These are phyloP conservation scores for Aeoliscus strigatus DNA, from an alignment of 2,797 vertebrate genomes.

Conservation along the genomic window DNA sequence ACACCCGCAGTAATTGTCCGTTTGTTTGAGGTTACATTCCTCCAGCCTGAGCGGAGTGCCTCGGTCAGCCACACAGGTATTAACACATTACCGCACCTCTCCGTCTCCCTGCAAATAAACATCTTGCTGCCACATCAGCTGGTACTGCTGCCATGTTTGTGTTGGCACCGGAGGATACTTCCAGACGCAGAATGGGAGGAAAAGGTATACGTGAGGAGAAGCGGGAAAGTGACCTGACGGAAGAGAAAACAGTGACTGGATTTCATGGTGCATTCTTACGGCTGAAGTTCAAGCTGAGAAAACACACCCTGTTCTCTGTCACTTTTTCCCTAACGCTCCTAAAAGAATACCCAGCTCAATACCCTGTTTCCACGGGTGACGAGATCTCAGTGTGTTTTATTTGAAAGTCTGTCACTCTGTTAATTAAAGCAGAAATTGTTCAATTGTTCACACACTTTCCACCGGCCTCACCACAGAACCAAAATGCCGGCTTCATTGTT, in stretches of 20 bases:
- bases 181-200: not conserved
- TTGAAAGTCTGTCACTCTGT: not conserved
- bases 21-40: constrained; percentile 40
- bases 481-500: not conserved
- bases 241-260: constrained; percentile 18
- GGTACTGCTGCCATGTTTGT: constrained; percentile 49
- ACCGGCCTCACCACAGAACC: too few relatives aligned
- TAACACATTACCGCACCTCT: constrained; percentile 59
- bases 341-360: too few relatives aligned
- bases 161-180: constrained; percentile 43
- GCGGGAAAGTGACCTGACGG: constrained; percentile 5
- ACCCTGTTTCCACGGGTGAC: not conserved
- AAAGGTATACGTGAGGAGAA: constrained; percentile 3
- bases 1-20: constrained; percentile 31
- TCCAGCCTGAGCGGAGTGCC: constrained; percentile 20
- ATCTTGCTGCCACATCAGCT: constrained; percentile 42
- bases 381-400: not conserved
- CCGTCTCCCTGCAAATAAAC: constrained; percentile 63
- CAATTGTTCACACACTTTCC: not conserved
- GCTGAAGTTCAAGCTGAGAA: constrained; percentile 24
- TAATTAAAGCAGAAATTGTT: not conserved
- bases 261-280: constrained; percentile 28
- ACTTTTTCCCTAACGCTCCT: constrained; percentile 3
- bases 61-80: constrained; percentile 40
- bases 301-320: constrained; percentile 21